Percentiles rank a stretch among this genome's conserved stretches.
Conservation (phyloP, 2,113 vertebrate genomes). For the Abramis brama region DNA sequence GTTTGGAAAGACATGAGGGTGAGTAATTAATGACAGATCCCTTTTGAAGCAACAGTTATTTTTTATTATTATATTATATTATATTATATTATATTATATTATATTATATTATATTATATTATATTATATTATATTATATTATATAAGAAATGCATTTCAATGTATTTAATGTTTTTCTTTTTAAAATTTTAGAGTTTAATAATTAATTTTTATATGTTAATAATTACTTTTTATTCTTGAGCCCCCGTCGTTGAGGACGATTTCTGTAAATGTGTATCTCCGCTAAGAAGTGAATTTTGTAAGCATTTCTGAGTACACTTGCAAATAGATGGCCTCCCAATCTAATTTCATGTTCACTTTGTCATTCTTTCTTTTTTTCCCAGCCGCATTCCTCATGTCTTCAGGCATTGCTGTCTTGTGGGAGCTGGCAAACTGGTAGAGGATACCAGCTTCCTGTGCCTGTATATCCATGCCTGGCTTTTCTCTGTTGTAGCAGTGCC, state of each 20-base stretch:
- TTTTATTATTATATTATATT: neutral
- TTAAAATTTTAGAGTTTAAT: neutral
- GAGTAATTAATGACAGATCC: too few relatives aligned
- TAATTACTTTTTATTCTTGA: neutral
- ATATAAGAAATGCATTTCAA: neutral
- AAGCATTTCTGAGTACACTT: neutral
- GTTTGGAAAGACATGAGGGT: too few relatives aligned
- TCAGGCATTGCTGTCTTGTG: constrained; percentile 60
- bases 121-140: neutral
- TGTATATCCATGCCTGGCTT: constrained; percentile 59
- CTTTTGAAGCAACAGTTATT: too few relatives aligned
- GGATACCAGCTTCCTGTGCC: constrained; percentile 52
- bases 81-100: too few relatives aligned
- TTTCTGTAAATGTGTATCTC: neutral
- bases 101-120: too few relatives aligned
- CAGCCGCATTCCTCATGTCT: constrained; percentile 45
- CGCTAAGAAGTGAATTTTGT: neutral
- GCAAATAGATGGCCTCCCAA: neutral
- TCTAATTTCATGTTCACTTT: neutral
- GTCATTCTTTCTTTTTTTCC: constrained; percentile 35
- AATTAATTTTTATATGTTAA: neutral
- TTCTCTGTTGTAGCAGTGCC: constrained; percentile 24
- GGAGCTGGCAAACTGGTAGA: constrained; percentile 54
- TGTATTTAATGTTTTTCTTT: neutral
- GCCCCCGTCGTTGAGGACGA: too few relatives aligned